Evolutionary conservation across 2,888 invertebrate species (phyloP), one percentile per base, ranked within the genome.

Genomic region (Spisula solida): DNA sequence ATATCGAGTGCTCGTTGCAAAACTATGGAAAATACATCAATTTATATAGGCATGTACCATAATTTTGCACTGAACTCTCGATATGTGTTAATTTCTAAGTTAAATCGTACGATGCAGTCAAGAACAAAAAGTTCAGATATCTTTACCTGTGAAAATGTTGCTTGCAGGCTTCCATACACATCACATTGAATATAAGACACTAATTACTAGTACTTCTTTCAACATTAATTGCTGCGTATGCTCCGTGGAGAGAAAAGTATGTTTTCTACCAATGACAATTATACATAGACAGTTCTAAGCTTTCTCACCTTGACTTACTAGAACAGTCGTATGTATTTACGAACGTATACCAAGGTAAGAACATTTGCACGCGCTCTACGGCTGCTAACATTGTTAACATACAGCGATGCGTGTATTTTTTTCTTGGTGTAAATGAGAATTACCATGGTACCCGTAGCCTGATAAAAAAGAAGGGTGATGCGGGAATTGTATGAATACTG

Each of bases 281-380:
- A 34, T 34, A 34, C n/a, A 60, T 25, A 60, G 60, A 25, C 18
- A 31, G 16, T 5, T 41, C 41, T 8, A 31, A 75, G 31, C 12
- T 75, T 70, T 5, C 31, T 75, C 75, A 75, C 75, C 75, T 75
- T 75, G 75, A 14, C 31, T 75, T 75, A 75, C 75, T 12, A 29
- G 16, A 75, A 18, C 31, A 66, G 25, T 66, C 10, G 25, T 12
- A 66, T 25, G 25, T 66, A 75, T 20, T 5, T 14, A 31, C 31
- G n/a, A 70, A 14, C 70, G 6, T 25, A 25, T 75, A 31, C 16
- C 75, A 34, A 75, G 75, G 75, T 75, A 75, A 60, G 75, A 31
- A 75, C 34, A 34, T 75, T 6, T 75, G n/a, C 75, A 75, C 31
- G 75, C 75, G 14, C 31, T 75, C 18, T 34, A 34, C 31, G 75